These are phyloP conservation scores for Yponomeuta sedellus DNA, from an alignment of 2,888 invertebrate species.

Conservation along the genomic window DNA sequence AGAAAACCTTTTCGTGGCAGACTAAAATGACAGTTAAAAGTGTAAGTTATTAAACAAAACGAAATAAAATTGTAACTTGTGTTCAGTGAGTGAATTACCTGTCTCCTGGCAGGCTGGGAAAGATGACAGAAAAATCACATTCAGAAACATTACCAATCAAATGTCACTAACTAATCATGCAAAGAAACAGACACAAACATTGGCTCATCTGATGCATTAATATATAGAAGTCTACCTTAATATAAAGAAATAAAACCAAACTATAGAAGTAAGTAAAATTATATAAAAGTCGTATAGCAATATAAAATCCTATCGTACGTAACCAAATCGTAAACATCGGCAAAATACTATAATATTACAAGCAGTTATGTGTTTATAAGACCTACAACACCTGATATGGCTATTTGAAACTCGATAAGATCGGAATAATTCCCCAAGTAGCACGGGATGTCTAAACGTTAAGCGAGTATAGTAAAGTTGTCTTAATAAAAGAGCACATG, in stretches of 20 bases:
- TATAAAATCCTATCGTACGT: not conserved
- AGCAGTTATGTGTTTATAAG: too few relatives aligned
- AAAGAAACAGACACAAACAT: slow-evolving; percentile 29
- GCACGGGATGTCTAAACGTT: not conserved
- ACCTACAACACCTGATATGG: too few relatives aligned
- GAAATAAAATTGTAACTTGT: not conserved
- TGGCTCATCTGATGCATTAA: not conserved
- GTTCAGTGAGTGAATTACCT: slow-evolving; percentile 54
- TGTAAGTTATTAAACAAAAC: not conserved
- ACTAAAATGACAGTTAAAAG: not conserved
- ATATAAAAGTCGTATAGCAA: too few relatives aligned
- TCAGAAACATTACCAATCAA: slow-evolving; percentile 72
- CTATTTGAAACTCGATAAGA: too few relatives aligned
- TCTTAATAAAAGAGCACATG: not conserved
- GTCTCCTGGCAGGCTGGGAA: slow-evolving; percentile 77
- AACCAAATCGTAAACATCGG: not conserved
- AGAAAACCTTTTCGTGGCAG: not conserved
- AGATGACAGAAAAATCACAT: slow-evolving; percentile 75
- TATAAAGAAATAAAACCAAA: not conserved
- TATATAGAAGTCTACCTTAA: not conserved
- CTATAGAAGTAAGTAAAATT: not conserved
- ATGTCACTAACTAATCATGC: slow-evolving; percentile 64
- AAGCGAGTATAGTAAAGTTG: not conserved
- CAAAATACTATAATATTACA: not conserved
- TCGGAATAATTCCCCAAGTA: slow-evolving; percentile 22